Evolutionary conservation across 2,888 invertebrate genomes (phyloP), one percentile per base, ranked within the genome.

Genomic region (Rhogogaster chlorosoma): DNA sequence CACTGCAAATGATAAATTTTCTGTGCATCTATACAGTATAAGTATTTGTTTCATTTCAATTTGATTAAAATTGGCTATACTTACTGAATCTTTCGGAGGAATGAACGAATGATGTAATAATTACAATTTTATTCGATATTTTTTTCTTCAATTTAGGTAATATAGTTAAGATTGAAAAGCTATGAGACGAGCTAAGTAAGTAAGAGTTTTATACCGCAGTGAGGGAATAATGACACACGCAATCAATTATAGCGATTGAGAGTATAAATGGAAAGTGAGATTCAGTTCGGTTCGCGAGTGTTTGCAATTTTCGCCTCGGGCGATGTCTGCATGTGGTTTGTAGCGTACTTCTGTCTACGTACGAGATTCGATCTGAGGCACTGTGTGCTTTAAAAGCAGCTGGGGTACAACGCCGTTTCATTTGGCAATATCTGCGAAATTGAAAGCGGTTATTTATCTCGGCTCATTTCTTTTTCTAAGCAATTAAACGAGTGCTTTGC

Each of bases 371-470:
- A 38, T 38, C n/a, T 26, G n/a, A 22, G 4, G 10, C 6, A 42
- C 3, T 3, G 26, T 38, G 42, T 26, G 15, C 71, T 38, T 73
- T 3, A 22, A 75, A 38, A 29, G 42, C 26, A n/a, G 32, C 18
- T 42, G 0, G 29, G 9, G 10, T 42, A 73, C n/a, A 26, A 73
- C 75, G 75, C 10, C 26, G 45, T 61, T 80, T 80, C 26, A 26
- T 61, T 80, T 80, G 61, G 80, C 38, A 80, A 80, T 36, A 80
- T 36, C 22, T 73, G 71, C 71, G 53, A 53, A 77, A 77, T 77
- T 53, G 80, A 61, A 80, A 80, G 32, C 49, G 80, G 36, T 82
- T 82, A 32, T 32, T 18, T 29, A 42, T 83, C 38, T 83, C 67
- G 61, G 12, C 22, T 42, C 15, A 77, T 67, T 67, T 67, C 29